Conservation (phyloP, 2,113 vertebrate species). For the Antennarius striatus region DNA sequence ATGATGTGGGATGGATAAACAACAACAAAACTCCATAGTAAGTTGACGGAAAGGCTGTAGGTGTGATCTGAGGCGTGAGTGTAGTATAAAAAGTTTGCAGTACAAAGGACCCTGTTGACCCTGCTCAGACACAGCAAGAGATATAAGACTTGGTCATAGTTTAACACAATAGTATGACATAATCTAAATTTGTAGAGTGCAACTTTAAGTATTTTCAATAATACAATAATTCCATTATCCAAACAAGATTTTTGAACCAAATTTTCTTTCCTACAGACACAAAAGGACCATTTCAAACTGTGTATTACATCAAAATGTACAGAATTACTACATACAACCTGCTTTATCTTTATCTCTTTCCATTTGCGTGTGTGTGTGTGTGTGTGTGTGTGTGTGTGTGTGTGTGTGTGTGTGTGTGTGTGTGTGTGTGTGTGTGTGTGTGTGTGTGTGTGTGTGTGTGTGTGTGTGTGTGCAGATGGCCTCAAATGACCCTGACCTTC, state of each 20-base stretch:
- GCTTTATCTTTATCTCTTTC: neutral
- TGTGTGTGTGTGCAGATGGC: conserved; percentile 80
- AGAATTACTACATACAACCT: neutral
- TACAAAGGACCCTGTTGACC: neutral
- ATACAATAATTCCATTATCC: neutral
- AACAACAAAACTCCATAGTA: conserved; percentile 62
- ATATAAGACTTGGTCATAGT: neutral
- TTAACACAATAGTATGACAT: neutral
- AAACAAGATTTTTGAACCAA: too few relatives aligned
- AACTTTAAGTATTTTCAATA: neutral
- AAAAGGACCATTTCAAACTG: neutral
- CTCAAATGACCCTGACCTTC: conserved; percentile 71
- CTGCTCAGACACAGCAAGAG: too few relatives aligned
- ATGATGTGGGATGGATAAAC: conserved; percentile 83
- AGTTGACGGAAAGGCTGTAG: conserved; percentile 34
- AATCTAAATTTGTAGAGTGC: neutral
- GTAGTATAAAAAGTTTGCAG: too few relatives aligned
- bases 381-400: neutral
- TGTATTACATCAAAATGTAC: neutral
- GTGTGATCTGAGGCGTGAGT: neutral
- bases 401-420: neutral
- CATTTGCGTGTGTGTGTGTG: neutral
- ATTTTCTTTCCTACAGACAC: neutral
- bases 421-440: too few relatives aligned
- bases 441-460: neutral